Evolutionary conservation across 2,113 vertebrate genomes (phyloP).

Genomic region (Tupaia tana): DNA sequence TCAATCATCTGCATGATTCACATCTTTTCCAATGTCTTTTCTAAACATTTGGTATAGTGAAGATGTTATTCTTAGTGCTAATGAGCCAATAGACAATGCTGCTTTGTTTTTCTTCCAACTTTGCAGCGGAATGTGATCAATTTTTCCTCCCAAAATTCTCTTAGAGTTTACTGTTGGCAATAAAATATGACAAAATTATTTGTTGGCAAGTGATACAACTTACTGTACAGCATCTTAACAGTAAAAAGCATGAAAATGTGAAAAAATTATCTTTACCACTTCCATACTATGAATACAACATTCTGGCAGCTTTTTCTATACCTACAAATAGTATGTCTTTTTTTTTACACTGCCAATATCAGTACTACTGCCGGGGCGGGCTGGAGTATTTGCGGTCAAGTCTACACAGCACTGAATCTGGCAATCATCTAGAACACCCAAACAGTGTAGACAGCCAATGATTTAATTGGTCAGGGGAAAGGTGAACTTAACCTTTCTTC

Average conservation of each 20-base stretch:
- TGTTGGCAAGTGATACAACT: slow-evolving; percentile 57
- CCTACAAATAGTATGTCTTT: background rate
- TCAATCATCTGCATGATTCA: slow-evolving; percentile 56
- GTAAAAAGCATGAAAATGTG: slow-evolving; percentile 54
- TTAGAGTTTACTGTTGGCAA: slow-evolving; percentile 55
- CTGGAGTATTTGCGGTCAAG: background rate
- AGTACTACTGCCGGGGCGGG: slow-evolving; percentile 54
- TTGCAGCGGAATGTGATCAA: slow-evolving; percentile 34
- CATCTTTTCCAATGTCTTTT: slow-evolving; percentile 32
- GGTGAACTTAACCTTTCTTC: background rate
- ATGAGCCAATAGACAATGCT: slow-evolving; percentile 42
- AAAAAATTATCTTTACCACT: slow-evolving; percentile 12
- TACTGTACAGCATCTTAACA: slow-evolving; percentile 46
- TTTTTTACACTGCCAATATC: slow-evolving; percentile 67
- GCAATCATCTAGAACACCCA: background rate
- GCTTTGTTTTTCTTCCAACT: slow-evolving; percentile 54
- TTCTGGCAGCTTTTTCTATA: slow-evolving; percentile 65
- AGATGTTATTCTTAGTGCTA: slow-evolving; percentile 50
- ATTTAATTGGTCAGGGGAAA: background rate
- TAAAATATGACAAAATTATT: slow-evolving; percentile 59
- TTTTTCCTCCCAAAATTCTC: background rate
- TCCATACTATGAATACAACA: slow-evolving; percentile 57
- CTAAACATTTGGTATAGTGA: slow-evolving; percentile 40
- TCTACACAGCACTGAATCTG: background rate
- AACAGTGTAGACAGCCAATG: background rate